Percentiles rank a stretch among this genome's conserved stretches.
phyloP scores from a whole-genome alignment of 2,113 vertebrate species.

The Mus pahari region DNA sequence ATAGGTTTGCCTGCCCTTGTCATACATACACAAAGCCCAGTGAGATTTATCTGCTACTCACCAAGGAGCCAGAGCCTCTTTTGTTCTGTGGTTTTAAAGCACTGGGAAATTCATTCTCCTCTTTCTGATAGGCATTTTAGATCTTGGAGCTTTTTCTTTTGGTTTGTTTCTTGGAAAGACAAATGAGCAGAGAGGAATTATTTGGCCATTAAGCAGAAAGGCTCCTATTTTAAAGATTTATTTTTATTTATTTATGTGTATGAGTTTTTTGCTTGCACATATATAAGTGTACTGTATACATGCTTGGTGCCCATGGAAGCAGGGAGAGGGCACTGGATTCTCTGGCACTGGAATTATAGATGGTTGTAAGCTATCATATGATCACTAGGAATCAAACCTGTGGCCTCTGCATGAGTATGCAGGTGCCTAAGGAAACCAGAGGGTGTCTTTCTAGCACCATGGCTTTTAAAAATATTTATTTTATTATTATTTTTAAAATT shows the following conservation, averaged over 20 bases:
- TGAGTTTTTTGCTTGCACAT: neutral
- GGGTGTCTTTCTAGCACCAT: neutral
- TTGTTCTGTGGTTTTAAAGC: neutral
- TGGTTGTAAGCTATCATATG: neutral
- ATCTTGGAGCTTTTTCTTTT: slow-evolving; percentile 60
- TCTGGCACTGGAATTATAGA: neutral
- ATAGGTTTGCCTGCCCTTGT: slow-evolving; percentile 55
- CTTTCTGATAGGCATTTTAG: slow-evolving; percentile 44
- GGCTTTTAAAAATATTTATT: neutral
- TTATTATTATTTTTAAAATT: neutral
- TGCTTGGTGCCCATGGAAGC: neutral
- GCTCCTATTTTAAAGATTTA: neutral
- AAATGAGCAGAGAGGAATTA: slow-evolving; percentile 37
- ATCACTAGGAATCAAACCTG: neutral
- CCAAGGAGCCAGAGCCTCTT: neutral
- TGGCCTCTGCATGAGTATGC: neutral
- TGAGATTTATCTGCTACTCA: slow-evolving; percentile 24
- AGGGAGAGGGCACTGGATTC: neutral
- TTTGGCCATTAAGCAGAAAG: slow-evolving; percentile 25
- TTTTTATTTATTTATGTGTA: neutral
- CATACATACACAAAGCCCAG: neutral
- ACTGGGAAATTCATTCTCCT: neutral
- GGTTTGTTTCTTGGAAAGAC: slow-evolving; percentile 50
- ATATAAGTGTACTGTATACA: neutral
- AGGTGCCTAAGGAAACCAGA: neutral